Evolutionary conservation across 2,113 vertebrate genomes (phyloP).

Genomic region (Vulpes lagopus): DNA sequence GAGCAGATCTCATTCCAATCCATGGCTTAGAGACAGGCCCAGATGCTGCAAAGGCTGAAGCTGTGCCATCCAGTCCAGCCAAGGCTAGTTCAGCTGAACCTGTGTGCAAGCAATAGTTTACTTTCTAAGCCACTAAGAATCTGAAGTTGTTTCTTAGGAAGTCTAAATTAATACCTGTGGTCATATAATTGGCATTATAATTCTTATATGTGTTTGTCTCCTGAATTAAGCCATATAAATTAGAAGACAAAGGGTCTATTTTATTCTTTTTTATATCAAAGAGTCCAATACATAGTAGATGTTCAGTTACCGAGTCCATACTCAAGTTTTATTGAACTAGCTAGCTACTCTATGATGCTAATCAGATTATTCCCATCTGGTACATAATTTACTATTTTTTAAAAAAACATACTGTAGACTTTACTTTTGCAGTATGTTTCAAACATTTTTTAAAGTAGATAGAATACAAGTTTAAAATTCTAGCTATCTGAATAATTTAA

Average conservation of each 20-base stretch:
- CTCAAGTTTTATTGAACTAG: neutral
- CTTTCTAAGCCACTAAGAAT: neutral
- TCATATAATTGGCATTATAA: neutral
- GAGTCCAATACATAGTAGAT: neutral
- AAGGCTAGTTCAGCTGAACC: neutral
- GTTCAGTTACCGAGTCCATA: neutral
- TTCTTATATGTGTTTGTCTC: neutral
- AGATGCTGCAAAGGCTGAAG: neutral
- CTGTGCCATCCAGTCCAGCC: neutral
- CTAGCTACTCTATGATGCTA: neutral
- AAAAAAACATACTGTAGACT: neutral
- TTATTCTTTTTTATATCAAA: neutral
- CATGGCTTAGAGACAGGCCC: neutral
- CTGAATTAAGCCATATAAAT: neutral
- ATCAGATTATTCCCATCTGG: neutral
- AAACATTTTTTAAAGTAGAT: neutral
- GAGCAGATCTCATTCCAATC: neutral
- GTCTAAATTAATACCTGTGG: neutral
- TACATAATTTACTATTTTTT: neutral
- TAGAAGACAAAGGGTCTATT: neutral
- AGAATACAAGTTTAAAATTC: neutral
- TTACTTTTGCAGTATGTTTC: neutral
- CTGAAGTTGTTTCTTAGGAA: neutral
- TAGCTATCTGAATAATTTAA: neutral
- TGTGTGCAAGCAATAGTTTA: neutral